Conservation (phyloP, 2,113 vertebrate genomes). For the Scomber scombrus region DNA sequence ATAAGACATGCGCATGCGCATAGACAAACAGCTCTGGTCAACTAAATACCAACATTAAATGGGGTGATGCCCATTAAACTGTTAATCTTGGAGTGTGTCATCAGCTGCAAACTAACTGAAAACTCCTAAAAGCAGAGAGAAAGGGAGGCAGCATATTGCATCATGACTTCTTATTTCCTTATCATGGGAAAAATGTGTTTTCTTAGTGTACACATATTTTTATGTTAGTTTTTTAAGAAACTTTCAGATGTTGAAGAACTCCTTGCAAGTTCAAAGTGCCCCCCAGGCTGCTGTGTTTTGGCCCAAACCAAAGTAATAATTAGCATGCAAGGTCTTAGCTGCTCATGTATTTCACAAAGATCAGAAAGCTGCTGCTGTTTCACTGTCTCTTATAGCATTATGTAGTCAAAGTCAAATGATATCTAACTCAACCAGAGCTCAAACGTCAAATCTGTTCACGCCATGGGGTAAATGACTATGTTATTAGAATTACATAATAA, state of each 20-base stretch:
- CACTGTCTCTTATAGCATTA: too few relatives aligned
- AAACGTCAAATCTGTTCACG: slow-evolving; percentile 17
- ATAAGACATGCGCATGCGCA: neutral
- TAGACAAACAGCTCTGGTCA: slow-evolving; percentile 36
- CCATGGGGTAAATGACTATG: neutral
- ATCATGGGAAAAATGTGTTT: neutral
- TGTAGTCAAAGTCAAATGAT: neutral
- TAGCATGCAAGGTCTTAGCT: slow-evolving; percentile 20
- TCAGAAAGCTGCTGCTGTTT: slow-evolving; percentile 21
- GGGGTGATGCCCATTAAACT: slow-evolving; percentile 20
- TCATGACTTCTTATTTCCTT: neutral
- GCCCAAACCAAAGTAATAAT: slow-evolving; percentile 39
- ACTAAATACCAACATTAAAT: slow-evolving; percentile 23
- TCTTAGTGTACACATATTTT: neutral
- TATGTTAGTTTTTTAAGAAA: neutral
- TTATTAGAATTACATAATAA: slow-evolving; percentile 10
- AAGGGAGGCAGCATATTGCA: neutral
- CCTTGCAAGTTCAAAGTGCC: neutral
- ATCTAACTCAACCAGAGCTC: slow-evolving; percentile 18
- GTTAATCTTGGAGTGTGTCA: slow-evolving; percentile 19
- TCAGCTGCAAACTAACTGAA: neutral
- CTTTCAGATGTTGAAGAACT: slow-evolving; percentile 1
- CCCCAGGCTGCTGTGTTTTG: neutral
- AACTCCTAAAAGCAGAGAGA: slow-evolving; percentile 22
- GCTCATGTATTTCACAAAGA: slow-evolving; percentile 30